Base-by-base conservation (phyloP, 1,140 invertebrate genomes). In the Protaetia brevitarsis region DNA sequence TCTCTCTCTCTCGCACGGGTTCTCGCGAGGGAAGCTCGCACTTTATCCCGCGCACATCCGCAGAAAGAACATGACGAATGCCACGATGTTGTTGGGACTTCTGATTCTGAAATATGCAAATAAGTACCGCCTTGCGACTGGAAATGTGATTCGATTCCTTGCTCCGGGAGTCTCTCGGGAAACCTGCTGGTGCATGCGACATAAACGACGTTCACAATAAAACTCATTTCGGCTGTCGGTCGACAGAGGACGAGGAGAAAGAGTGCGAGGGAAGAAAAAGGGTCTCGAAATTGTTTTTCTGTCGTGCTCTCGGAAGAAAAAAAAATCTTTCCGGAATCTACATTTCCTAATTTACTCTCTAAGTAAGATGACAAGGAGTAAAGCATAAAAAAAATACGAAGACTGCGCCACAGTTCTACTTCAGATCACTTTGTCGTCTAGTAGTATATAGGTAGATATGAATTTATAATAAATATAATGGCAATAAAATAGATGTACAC, bases 71-170 rank as follows among this genome's bases (percentile, higher is more conserved):
- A 59, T 59, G 57, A 59, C 57, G 57, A 59, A 59, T 27, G 57
- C 26, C n/a, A 10, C 29, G 29, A 31, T 59, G 27, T 59, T 59
- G 27, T 59, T 59, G 27, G 57, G 57, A 59, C 30, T 59, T 31
- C 57, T 59, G 57, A 59, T 59, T 59, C 57, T 59, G 57, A 59
- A 59, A 59, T 59, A 59, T 59, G 57, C 13, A 59, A 31, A 59
- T 59, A 59, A 59, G 57, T 29, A 28, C 57, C 11, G 57, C n/a
- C 57, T 59, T 31, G 27, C 57, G 57, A 59, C 57, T 59, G 57
- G 57, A 59, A 59, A 31, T 59, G 57, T 59, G 57, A 59, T 59
- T 59, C 57, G 57, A 59, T 31, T 59, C 57, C 30, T 29, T 59
- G 27, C 57, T 29, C 29, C n/a, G 57, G 26, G 16, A 29, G 29